Base-by-base conservation (phyloP, 2,888 invertebrate genomes). In the Drosophila hamatofila region DNA sequence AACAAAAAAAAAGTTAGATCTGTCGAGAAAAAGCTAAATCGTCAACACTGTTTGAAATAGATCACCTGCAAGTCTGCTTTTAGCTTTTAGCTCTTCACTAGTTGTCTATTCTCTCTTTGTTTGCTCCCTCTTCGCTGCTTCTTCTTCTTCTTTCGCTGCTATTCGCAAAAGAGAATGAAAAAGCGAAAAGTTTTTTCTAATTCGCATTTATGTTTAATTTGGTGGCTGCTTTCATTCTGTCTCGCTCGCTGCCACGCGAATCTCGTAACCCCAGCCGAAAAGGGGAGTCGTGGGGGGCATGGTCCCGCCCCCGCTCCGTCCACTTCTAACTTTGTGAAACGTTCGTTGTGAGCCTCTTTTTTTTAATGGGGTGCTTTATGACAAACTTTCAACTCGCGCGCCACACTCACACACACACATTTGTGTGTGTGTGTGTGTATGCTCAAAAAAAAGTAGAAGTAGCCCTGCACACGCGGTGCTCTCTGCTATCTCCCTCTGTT, bases 341-440 rank as follows among this genome's bases (percentile, higher is more conserved):
- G 56, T 56, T 73, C 54, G 56, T 41, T 71, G 59, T 74, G 83
- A 65, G 81, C 72, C 75, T 80, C 84, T 84, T 86, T 88, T 88
- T 88, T 80, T 82, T 89, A 90, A 89, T 90, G 91, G 89, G 91
- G 90, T 89, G 89, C 89, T 89, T 89, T 90, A 89, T 89, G 89
- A 91, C 89, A 91, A 90, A 90, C 89, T 90, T 83, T 90, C 81
- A 85, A 77, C 81, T 81, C 81, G 83, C 71, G 81, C 88, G n/a
- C 12, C 48, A 48, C 48, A 48, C 44, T 25, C 44, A 25, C 44
- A 14, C 23, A 44, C 21, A 6, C 44, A 44, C 48, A 48, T 75
- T 70, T 74, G 57, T 27, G 14, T 62, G 44, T 48, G 48, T 46
- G 49, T 54, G 42, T 58, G 35, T 55, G 49, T 46, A 52, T 54